A percentile compares a stretch with the other conserved stretches of the same genome.
These are phyloP conservation scores for Gobio occitaniae DNA, from an alignment of 2,797 vertebrate species.

Conservation along the genomic window DNA sequence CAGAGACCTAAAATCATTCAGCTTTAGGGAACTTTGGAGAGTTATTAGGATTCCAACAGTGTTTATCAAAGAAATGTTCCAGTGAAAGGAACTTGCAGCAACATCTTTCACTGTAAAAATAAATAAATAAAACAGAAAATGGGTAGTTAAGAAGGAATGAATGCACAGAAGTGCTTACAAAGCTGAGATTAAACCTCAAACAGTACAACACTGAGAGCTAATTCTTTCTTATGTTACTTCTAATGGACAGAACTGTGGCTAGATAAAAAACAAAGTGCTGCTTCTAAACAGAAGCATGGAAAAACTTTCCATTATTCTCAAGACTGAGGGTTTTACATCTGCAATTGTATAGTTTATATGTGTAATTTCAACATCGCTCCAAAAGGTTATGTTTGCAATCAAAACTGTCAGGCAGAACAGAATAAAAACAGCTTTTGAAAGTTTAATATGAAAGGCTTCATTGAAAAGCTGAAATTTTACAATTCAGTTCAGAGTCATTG, in stretches of 20 bases:
- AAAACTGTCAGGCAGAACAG: neutral
- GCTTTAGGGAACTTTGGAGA: neutral
- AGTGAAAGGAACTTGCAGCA: neutral
- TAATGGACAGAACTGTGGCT: neutral
- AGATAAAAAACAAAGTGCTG: conserved; percentile 1
- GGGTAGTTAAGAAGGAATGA: conserved; percentile 5
- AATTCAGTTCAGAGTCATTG: conserved; percentile 1
- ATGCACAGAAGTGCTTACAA: conserved; percentile 29
- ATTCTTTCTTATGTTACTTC: neutral
- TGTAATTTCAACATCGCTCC: neutral
- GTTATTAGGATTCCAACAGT: neutral
- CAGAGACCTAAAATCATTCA: neutral
- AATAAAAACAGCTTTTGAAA: conserved; percentile 7
- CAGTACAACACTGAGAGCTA: conserved; percentile 15
- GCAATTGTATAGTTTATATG: neutral
- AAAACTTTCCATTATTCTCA: neutral
- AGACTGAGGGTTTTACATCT: neutral
- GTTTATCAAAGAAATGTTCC: neutral
- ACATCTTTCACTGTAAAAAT: neutral
- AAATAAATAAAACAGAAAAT: neutral
- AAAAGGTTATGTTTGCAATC: neutral
- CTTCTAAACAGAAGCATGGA: neutral
- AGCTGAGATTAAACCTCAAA: conserved; percentile 29
- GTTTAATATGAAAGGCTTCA: neutral
- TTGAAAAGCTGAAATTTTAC: conserved; percentile 35